Percentiles rank a stretch among this genome's conserved stretches.
Conservation (phyloP, 2,113 vertebrate species). For the Pteropus alecto region DNA sequence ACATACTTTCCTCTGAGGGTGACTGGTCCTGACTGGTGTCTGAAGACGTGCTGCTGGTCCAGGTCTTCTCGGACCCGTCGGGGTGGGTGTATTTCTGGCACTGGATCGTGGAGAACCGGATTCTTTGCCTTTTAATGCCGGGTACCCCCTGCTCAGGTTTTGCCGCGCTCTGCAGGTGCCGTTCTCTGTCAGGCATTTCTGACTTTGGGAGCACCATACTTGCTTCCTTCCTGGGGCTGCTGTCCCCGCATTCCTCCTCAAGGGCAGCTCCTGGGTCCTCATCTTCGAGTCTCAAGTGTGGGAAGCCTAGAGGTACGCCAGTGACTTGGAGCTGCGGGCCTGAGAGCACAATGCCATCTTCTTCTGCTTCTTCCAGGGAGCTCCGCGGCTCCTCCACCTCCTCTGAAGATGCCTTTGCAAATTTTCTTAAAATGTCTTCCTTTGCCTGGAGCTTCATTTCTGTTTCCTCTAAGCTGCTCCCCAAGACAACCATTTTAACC, state of each 20-base stretch:
- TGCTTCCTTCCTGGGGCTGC: constrained; percentile 64
- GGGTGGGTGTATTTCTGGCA: constrained; percentile 91
- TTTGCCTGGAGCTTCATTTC: constrained; percentile 89
- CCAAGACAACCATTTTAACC: constrained; percentile 90
- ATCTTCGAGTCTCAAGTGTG: constrained; percentile 18
- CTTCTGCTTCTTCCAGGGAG: constrained; percentile 80
- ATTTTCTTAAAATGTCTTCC: constrained; percentile 88
- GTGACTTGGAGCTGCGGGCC: constrained; percentile 83
- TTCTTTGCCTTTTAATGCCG: constrained; percentile 90
- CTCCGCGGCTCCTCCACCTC: constrained; percentile 82
- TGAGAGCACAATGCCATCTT: constrained; percentile 81
- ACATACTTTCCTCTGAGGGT: constrained; percentile 83
- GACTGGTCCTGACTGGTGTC: constrained; percentile 86
- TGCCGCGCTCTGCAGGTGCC: constrained; percentile 71
- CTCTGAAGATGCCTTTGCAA: constrained; percentile 76
- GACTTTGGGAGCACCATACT: not conserved
- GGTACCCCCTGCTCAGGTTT: constrained; percentile 82
- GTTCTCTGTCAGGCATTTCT: constrained; percentile 78
- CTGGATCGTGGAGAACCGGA: constrained; percentile 94
- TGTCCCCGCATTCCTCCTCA: constrained; percentile 63
- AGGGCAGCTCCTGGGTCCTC: constrained; percentile 71
- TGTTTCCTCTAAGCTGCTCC: constrained; percentile 91
- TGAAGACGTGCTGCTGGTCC: constrained; percentile 82
- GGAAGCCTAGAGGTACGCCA: constrained; percentile 60
- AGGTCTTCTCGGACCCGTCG: constrained; percentile 84